Conservation (phyloP, 2,113 vertebrate species). For the Lepus americanus region DNA sequence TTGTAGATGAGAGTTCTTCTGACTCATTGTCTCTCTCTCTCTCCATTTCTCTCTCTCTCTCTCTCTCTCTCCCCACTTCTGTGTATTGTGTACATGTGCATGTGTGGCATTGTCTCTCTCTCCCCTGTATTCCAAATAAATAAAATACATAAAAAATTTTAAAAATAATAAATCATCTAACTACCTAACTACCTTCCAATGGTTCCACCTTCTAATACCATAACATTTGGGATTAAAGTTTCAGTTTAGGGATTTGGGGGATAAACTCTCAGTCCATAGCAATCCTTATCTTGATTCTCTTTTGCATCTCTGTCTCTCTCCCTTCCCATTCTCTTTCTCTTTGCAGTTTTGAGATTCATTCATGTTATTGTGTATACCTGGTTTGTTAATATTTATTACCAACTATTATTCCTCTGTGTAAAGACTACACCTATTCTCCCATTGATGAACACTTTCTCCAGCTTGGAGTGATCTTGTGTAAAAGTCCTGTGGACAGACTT, state of each 20-base stretch:
- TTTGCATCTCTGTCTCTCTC: background rate
- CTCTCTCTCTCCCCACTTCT: too few species aligned
- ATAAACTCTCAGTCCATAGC: background rate
- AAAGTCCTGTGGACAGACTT: background rate
- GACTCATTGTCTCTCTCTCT: too few species aligned
- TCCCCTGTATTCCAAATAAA: too few species aligned
- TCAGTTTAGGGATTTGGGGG: background rate
- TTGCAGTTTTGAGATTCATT: background rate
- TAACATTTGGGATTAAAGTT: background rate
- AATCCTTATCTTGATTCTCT: background rate
- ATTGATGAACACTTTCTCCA: background rate
- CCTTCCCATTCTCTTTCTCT: background rate
- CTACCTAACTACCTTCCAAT: background rate
- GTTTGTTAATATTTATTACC: background rate
- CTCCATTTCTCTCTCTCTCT: too few species aligned
- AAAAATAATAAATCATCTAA: too few species aligned
- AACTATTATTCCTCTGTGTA: background rate
- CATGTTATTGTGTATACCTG: background rate
- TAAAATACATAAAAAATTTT: too few species aligned
- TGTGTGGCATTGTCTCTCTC: too few species aligned
- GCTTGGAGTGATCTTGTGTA: background rate
- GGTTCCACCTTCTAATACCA: background rate
- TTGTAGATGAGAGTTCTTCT: too few species aligned
- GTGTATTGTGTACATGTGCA: too few species aligned
- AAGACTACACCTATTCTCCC: background rate